phyloP scores from a whole-genome alignment of 2,113 vertebrate species.

The Macheiramphus alcinus region DNA sequence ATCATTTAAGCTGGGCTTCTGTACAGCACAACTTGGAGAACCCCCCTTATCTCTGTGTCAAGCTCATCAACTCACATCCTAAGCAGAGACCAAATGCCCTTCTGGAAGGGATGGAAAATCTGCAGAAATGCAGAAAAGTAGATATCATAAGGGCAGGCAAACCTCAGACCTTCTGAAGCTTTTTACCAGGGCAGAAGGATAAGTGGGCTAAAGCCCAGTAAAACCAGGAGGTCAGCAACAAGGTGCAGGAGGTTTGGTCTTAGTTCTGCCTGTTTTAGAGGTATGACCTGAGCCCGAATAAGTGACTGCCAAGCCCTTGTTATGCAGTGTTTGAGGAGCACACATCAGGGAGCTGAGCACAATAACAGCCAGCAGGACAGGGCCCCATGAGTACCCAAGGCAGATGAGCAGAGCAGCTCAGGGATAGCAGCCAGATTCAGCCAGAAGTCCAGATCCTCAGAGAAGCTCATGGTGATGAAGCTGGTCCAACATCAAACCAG shows the following conservation, averaged over 20 bases:
- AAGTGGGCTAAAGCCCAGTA: not conserved
- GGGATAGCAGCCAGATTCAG: not conserved
- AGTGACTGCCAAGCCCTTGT: not conserved
- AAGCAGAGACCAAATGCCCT: not conserved
- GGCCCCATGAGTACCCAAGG: fast-evolving
- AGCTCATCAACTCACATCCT: not conserved
- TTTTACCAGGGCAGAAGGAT: not conserved
- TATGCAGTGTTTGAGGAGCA: not conserved
- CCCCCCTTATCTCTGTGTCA: not conserved
- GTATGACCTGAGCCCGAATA: not conserved
- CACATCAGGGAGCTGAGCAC: not conserved
- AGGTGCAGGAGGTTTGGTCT: not conserved
- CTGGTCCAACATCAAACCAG: not conserved
- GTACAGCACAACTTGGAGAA: not conserved
- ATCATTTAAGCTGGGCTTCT: not conserved
- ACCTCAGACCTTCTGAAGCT: not conserved
- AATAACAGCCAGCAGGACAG: not conserved
- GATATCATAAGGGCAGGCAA: not conserved
- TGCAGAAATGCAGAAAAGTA: not conserved
- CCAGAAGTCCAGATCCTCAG: not conserved
- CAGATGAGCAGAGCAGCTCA: not conserved
- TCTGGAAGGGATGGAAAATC: not conserved
- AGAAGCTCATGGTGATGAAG: not conserved
- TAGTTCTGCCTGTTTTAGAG: not conserved
- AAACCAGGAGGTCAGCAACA: not conserved